Base-by-base conservation (phyloP, 2,113 vertebrate species). In the Aldabrachelys gigantea region DNA sequence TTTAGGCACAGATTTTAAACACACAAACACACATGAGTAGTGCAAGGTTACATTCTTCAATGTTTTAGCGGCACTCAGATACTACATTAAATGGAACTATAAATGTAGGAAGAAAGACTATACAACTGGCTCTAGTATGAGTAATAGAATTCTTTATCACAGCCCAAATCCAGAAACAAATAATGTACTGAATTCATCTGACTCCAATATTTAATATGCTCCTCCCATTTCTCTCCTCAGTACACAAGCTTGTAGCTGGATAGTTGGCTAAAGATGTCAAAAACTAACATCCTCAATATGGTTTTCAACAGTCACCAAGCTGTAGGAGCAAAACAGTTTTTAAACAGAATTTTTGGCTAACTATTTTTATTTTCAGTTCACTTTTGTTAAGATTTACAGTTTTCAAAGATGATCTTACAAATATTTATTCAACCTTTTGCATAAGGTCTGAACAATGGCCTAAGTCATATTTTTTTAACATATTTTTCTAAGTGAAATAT, bases 1-100 rank as follows among this genome's bases (percentile, higher is more conserved):
- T 91, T 81, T 35, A 50, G 1, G 75, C 0, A 0, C 8, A 4
- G 2, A 54, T 17, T 47, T 19, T 83, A 49, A 21, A 1, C 65
- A 10, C 88, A 89, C 19, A 1, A 57, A 10, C 88, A 89, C 1
- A 0, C 14, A 85, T 21, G 10, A 79, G 6, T 8, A 59, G 54
- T 17, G 54, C 2, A 3, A 27, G 9, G 6, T 4, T 22, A 89
- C 7, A 56, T 44, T 79, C 84, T 29, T 1, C 50, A 72, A 80
- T 1, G 0, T 47, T 85, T 93, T 8, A 79, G 57, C 89, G 19
- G 1, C 79, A 12, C 50, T 89, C 9, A 50, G 11, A n/a, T 87
- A 90, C 29, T 84, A 35, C 3, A 79, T 3, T 2, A 1, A 52
- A 5, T 41, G 11, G 4, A 29, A 50, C n/a, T 78, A 8, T 14